phyloP scores from a whole-genome alignment of 2,888 invertebrate species.

The Patella caerulea region DNA sequence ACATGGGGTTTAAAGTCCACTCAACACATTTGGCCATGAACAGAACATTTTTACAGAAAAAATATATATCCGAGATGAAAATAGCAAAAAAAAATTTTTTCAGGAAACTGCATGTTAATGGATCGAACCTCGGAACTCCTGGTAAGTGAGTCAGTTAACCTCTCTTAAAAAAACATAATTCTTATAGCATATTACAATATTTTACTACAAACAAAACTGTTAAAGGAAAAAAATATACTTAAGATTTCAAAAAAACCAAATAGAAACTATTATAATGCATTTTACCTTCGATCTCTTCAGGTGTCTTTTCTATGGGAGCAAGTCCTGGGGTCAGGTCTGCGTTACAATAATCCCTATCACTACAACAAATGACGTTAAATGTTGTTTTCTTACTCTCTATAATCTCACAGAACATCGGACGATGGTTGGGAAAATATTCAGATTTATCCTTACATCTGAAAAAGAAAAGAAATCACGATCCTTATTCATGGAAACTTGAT shows the following conservation, averaged over 20 bases:
- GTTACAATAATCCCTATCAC: conserved; percentile 55
- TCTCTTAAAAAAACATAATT: too few relatives aligned
- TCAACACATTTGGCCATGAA: too few relatives aligned
- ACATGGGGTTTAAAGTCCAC: too few relatives aligned
- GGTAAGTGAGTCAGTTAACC: too few relatives aligned
- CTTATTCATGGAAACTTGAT: too few relatives aligned
- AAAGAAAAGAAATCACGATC: conserved; percentile 8
- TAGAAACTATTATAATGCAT: not conserved
- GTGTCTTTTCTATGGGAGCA: conserved; percentile 37
- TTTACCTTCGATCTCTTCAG: not conserved
- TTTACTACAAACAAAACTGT: too few relatives aligned
- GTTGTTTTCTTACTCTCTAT: conserved; percentile 15
- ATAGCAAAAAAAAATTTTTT: too few relatives aligned
- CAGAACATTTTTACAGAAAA: too few relatives aligned
- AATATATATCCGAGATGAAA: too few relatives aligned
- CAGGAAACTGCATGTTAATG: too few relatives aligned
- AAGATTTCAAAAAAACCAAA: conserved; percentile 1
- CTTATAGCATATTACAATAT: too few relatives aligned
- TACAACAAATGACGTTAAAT: conserved; percentile 52
- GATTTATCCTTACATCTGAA: conserved; percentile 45
- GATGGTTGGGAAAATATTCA: conserved; percentile 33
- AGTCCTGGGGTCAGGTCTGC: conserved; percentile 44
- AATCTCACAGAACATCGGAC: conserved; percentile 47
- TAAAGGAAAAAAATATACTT: not conserved
- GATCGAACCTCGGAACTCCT: too few relatives aligned